A percentile compares a stretch with the other conserved stretches of the same genome.
These are phyloP conservation scores for Dryococelus australis DNA, from an alignment of 2,888 invertebrate genomes.

Conservation along the genomic window DNA sequence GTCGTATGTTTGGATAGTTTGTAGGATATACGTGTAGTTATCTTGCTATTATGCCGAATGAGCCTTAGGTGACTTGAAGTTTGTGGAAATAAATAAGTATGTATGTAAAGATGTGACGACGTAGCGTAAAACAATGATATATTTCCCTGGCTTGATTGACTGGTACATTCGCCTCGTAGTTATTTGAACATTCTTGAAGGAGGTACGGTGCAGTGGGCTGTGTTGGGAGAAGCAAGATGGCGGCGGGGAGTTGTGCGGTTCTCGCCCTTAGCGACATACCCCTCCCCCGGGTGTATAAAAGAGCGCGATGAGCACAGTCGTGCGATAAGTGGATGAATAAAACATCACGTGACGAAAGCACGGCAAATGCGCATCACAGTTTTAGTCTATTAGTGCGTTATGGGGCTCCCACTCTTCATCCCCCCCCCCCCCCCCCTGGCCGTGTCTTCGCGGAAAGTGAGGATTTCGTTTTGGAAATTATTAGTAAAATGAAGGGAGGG, in stretches of 20 bases:
- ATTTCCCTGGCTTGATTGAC: no score
- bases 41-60: no score
- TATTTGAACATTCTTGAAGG: no score
- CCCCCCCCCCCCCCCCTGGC: slow-evolving; percentile 31
- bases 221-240: neutral
- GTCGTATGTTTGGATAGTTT: no score
- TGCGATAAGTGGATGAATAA: slow-evolving; percentile 45
- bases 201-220: no score
- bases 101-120: no score
- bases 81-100: no score
- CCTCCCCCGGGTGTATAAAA: slow-evolving; percentile 5
- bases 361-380: slow-evolving; percentile 43
- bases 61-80: no score
- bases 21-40: no score
- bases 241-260: neutral
- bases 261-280: neutral
- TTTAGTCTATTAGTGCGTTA: slow-evolving; percentile 38
- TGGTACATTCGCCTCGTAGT: no score
- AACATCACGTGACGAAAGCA: slow-evolving; percentile 41
- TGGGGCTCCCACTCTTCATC: slow-evolving; percentile 19
- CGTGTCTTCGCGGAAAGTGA: slow-evolving; percentile 37
- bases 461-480: slow-evolving; percentile 45
- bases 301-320: slow-evolving; percentile 26
- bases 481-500: slow-evolving; percentile 36
- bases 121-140: no score